Conservation (phyloP, 2,113 vertebrate genomes). For the Mohoua ochrocephala region DNA sequence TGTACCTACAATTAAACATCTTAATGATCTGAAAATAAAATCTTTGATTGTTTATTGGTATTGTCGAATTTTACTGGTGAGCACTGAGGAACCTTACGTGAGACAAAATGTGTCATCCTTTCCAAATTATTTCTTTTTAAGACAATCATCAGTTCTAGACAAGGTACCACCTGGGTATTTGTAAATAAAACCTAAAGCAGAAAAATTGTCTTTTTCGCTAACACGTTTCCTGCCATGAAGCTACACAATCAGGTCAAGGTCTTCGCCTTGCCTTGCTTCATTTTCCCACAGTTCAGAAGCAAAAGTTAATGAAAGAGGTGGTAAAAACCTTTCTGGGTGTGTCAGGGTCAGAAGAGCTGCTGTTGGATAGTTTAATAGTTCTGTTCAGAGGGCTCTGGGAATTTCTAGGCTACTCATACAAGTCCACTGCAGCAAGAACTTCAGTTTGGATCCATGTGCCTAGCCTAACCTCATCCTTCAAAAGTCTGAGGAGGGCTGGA, state of each 20-base stretch:
- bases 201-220: not conserved
- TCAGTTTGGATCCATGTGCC: not conserved
- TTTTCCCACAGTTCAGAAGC: not conserved
- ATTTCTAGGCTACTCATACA: not conserved
- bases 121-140: not conserved
- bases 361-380: not conserved
- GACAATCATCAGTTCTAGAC: not conserved
- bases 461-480: not conserved
- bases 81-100: not conserved
- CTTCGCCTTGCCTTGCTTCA: not conserved
- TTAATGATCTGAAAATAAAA: not conserved
- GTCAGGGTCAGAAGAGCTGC: not conserved
- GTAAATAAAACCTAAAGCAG: not conserved
- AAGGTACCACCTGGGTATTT: not conserved
- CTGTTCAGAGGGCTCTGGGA: not conserved
- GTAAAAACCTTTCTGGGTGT: not conserved
- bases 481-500: not conserved
- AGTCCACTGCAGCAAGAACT: not conserved
- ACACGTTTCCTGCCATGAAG: not conserved
- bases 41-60: not conserved
- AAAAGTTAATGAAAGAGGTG: not conserved
- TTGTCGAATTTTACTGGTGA: not conserved
- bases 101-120: not conserved
- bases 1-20: not conserved
- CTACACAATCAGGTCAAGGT: not conserved